Evolutionary conservation across 2,113 vertebrate species (phyloP).

Genomic region (Capricornis sumatraensis): DNA sequence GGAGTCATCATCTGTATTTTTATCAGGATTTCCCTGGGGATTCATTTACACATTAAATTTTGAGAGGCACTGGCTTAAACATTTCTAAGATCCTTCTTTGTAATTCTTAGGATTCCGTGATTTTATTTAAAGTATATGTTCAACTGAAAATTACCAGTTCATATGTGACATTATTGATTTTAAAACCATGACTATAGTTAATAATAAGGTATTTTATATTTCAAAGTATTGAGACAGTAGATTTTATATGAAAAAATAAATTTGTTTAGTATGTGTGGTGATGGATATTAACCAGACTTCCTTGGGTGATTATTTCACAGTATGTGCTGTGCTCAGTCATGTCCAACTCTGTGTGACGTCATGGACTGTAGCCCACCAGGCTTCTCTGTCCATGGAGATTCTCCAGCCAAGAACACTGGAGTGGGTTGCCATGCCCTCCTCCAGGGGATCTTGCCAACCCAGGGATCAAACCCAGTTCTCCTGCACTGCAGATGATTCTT

Average conservation of each 20-base stretch:
- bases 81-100: background rate
- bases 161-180: background rate
- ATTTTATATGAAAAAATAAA: background rate
- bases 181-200: background rate
- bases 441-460: background rate
- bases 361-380: too few relatives aligned
- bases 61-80: background rate
- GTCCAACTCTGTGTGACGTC: too few relatives aligned
- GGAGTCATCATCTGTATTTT: background rate
- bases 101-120: background rate
- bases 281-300: background rate
- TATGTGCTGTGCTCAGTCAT: background rate
- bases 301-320: background rate
- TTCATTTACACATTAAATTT: background rate
- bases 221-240: background rate
- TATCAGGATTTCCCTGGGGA: background rate
- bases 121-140: constrained; percentile 6
- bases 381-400: background rate
- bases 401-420: background rate
- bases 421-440: background rate
- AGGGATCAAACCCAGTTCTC: background rate
- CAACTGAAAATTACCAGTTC: constrained; percentile 22
- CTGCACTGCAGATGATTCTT: background rate
- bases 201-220: background rate
- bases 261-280: background rate